Evolutionary conservation across 2,888 invertebrate genomes (phyloP).

Genomic region (Tachystola acroxantha): DNA sequence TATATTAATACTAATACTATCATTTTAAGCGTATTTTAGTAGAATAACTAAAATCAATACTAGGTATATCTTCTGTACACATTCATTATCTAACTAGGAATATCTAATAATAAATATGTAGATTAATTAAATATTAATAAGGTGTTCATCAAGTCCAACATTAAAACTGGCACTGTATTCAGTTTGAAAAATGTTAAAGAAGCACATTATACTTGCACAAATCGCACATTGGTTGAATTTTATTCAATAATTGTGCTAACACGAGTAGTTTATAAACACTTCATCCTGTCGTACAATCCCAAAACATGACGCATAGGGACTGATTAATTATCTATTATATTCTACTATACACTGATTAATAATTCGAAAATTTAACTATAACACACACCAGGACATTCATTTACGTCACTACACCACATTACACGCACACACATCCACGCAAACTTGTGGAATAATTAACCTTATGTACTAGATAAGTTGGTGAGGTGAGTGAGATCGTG

Average conservation of each 20-base stretch:
- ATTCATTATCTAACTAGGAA: not conserved
- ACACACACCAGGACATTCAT: not conserved
- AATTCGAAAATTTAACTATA: not conserved
- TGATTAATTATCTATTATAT: not conserved
- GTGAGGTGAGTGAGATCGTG: conserved; percentile 20
- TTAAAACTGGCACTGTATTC: too few relatives aligned
- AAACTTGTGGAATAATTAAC: not conserved
- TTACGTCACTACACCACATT: too few relatives aligned
- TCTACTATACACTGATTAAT: too few relatives aligned
- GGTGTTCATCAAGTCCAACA: too few relatives aligned
- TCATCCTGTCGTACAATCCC: too few relatives aligned
- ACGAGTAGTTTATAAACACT: too few relatives aligned
- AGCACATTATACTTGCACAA: too few relatives aligned
- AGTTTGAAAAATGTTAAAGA: too few relatives aligned
- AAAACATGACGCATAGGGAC: too few relatives aligned
- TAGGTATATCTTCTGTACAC: conserved; percentile 2
- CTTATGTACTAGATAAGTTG: conserved; percentile 3
- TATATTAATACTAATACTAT: conserved; percentile 11
- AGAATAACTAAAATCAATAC: conserved; percentile 3
- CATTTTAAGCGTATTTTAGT: conserved; percentile 16
- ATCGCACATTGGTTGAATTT: too few relatives aligned
- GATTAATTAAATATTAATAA: too few relatives aligned
- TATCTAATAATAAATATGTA: not conserved
- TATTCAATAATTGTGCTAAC: too few relatives aligned
- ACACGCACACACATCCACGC: not conserved